These are phyloP conservation scores for Pachyramphus minor DNA, from an alignment of 2,113 vertebrate genomes.

Conservation along the genomic window DNA sequence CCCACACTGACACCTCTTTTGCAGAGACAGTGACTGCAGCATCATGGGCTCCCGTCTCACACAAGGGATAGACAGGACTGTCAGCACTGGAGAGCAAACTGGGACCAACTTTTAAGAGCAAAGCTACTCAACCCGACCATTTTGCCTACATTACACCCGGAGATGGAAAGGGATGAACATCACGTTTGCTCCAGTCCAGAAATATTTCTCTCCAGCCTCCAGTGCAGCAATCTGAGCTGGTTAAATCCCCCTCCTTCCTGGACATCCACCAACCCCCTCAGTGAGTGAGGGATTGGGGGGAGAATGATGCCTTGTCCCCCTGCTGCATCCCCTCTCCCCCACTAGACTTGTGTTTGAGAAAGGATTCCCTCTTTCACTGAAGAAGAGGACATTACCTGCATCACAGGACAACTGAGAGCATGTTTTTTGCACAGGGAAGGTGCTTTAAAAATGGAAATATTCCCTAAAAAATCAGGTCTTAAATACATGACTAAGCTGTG, in stretches of 20 bases:
- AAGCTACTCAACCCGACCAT: background rate
- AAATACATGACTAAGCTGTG: background rate
- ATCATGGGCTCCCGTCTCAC: background rate
- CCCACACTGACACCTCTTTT: background rate
- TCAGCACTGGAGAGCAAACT: background rate
- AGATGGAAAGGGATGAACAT: background rate
- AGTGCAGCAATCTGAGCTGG: background rate
- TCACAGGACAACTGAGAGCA: background rate
- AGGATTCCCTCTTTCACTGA: background rate
- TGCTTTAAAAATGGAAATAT: background rate
- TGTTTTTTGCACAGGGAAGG: background rate
- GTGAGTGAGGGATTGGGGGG: background rate
- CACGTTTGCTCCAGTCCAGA: rapidly evolving
- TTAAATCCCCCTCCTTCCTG: background rate
- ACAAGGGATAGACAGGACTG: background rate
- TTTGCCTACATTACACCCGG: rapidly evolving
- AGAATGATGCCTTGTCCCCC: background rate
- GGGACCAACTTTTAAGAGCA: background rate
- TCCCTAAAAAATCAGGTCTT: background rate
- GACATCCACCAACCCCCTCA: background rate
- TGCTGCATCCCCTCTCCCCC: background rate
- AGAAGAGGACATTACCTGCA: background rate
- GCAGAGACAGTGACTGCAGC: background rate
- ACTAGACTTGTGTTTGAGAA: background rate
- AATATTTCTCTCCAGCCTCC: background rate